phyloP scores from a whole-genome alignment of 2,888 invertebrate genomes.

The Dyspetes luteomarginatus region DNA sequence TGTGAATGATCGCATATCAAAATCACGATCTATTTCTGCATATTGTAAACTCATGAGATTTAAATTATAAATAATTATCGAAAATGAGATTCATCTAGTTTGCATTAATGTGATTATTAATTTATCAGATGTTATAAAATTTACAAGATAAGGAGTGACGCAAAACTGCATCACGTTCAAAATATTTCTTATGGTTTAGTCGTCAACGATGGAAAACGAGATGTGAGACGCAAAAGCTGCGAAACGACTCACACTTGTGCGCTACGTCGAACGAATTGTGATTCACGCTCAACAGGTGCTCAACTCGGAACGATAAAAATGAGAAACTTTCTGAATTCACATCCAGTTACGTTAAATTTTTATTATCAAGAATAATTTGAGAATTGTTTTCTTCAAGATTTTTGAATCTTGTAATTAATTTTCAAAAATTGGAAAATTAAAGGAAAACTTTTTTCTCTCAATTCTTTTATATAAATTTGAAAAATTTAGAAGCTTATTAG shows the following conservation, averaged over 20 bases:
- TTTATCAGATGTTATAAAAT: neutral
- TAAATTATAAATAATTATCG: neutral
- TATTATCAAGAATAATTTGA: neutral
- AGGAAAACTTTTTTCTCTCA: neutral
- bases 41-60: neutral
- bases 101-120: neutral
- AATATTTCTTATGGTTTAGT: neutral
- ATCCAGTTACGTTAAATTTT: no score
- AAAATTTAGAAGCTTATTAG: no score
- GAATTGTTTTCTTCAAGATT: neutral
- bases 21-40: constrained; percentile 12
- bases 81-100: neutral
- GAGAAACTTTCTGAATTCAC: neutral
- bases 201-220: neutral
- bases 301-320: neutral
- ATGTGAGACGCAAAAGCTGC: neutral
- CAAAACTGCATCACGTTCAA: neutral
- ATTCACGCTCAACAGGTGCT: constrained; percentile 15
- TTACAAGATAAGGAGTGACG: neutral
- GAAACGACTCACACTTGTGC: neutral
- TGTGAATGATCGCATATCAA: neutral
- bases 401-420: neutral
- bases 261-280: neutral
- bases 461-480: no score
- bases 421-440: neutral